Evolutionary conservation across 2,888 invertebrate species (phyloP).

Genomic region (Drosophila leonis): DNA sequence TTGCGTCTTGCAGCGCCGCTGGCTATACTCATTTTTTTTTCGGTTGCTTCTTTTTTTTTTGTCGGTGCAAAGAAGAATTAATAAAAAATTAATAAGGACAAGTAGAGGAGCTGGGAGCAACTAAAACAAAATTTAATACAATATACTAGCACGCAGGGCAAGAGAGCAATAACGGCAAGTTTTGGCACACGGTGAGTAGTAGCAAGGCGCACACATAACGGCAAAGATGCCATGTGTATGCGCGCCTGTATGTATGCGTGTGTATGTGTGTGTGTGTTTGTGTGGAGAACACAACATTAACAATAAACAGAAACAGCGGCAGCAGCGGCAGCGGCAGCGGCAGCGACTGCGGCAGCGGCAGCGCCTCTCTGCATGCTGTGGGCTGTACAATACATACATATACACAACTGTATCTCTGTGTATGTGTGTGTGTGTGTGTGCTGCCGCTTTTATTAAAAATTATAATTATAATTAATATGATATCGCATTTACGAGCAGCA

Average conservation of each 20-base stretch:
- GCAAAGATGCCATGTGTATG: conserved; percentile 26
- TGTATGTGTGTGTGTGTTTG: not conserved
- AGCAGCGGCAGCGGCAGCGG: conserved; percentile 24
- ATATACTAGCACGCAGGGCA: conserved; percentile 9
- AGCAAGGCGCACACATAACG: conserved; percentile 27
- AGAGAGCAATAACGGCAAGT: conserved; percentile 43
- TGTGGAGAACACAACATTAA: conserved; percentile 53
- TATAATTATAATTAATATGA: conserved; percentile 56
- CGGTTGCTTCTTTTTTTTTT: conserved; percentile 32
- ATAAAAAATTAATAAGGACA: conserved; percentile 72
- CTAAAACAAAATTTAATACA: conserved; percentile 13
- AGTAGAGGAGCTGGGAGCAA: conserved; percentile 24
- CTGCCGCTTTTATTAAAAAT: conserved; percentile 50
- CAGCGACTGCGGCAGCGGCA: conserved; percentile 18
- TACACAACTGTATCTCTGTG: conserved; percentile 4
- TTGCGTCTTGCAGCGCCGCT: conserved; percentile 21
- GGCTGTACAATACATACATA: conserved; percentile 1
- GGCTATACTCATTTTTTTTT: conserved; percentile 31
- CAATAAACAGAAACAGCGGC: conserved; percentile 69
- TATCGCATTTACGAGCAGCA: conserved; percentile 31
- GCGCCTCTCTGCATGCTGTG: conserved; percentile 31
- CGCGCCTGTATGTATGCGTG: conserved; percentile 10
- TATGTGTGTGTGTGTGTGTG: conserved; percentile 23
- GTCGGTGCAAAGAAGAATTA: conserved; percentile 50
- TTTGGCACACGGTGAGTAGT: conserved; percentile 64